Conservation (phyloP, 2,797 vertebrate genomes). For the Cryptoprocta ferox region DNA sequence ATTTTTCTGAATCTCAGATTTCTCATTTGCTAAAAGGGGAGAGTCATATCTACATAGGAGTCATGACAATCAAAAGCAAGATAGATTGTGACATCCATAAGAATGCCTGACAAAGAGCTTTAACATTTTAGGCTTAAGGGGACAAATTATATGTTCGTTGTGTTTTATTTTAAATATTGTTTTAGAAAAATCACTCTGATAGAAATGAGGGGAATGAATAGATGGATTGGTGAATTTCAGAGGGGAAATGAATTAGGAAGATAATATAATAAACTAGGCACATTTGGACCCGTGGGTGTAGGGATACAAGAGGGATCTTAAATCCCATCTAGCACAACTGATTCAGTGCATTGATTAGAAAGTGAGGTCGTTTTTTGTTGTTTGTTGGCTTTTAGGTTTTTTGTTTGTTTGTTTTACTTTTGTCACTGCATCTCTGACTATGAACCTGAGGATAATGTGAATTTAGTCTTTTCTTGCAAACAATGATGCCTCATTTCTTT, state of each 20-base stretch:
- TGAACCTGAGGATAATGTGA: conserved; percentile 8
- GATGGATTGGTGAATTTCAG: background rate
- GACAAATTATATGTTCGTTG: background rate
- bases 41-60: background rate
- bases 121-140: background rate
- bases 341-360: background rate
- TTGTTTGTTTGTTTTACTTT: background rate
- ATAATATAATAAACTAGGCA: background rate
- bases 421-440: conserved; percentile 1
- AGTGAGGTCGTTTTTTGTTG: background rate
- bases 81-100: background rate
- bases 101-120: background rate
- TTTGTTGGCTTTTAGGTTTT: background rate
- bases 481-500: background rate
- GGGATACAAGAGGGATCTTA: background rate
- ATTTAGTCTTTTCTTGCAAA: conserved; percentile 35
- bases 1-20: background rate
- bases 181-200: background rate
- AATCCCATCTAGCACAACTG: background rate
- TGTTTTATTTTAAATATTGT: background rate
- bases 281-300: background rate
- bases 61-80: background rate
- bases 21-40: background rate
- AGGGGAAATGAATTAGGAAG: background rate
- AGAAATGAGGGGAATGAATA: background rate